phyloP scores from a whole-genome alignment of 1,140 invertebrate genomes.

The Heliothis subflexa region DNA sequence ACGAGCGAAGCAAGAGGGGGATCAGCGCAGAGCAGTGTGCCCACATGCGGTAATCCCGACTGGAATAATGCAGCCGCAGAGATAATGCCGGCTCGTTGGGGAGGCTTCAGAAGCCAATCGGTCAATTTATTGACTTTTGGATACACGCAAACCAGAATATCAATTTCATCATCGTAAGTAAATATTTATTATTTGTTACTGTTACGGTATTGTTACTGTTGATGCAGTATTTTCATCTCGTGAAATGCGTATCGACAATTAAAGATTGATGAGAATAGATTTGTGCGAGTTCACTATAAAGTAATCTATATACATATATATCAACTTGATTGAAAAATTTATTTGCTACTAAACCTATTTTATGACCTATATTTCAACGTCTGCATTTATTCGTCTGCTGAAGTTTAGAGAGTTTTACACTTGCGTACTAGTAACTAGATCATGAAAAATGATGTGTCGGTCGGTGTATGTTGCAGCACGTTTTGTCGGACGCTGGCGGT shows the following conservation, averaged over 20 bases:
- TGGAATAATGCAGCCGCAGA: background rate
- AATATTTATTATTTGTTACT: background rate
- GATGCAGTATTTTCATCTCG: background rate
- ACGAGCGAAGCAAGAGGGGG: background rate
- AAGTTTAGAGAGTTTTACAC: slow-evolving; percentile 9
- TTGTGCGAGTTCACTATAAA: slow-evolving; percentile 24
- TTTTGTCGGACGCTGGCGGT: background rate
- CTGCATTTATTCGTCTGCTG: slow-evolving; percentile 16
- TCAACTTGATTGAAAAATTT: slow-evolving; percentile 49
- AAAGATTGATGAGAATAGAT: slow-evolving; percentile 22
- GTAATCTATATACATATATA: slow-evolving; percentile 29
- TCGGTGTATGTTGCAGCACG: background rate
- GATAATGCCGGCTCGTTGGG: background rate
- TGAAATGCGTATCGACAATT: slow-evolving; percentile 28
- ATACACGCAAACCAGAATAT: background rate
- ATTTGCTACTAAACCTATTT: slow-evolving; percentile 47
- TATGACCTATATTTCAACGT: slow-evolving; percentile 40
- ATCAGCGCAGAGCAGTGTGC: background rate
- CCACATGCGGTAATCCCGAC: slow-evolving; percentile 5
- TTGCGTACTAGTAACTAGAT: background rate
- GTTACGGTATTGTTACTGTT: too few relatives aligned
- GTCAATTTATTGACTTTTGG: slow-evolving; percentile 4
- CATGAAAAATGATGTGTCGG: background rate
- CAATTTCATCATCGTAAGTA: slow-evolving; percentile 2
- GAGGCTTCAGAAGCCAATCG: background rate